phyloP scores from a whole-genome alignment of 2,888 invertebrate genomes.

The Aleiodes leptofemur region DNA sequence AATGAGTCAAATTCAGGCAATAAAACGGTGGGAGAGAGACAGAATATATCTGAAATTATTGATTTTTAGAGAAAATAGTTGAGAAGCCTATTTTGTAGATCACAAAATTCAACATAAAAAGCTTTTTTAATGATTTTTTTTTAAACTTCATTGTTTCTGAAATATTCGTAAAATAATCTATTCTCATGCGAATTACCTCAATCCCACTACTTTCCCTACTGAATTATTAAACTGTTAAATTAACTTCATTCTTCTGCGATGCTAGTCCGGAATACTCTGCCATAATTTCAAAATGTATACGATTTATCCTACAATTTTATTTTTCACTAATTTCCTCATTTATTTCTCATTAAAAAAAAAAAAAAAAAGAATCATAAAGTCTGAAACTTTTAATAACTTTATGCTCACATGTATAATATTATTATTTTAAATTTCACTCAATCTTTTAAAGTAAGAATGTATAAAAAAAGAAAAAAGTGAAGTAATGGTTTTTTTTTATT shows the following conservation, averaged over 20 bases:
- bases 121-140: no score
- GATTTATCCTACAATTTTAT: constrained; percentile 54
- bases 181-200: no score
- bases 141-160: no score
- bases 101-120: no score
- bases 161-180: no score
- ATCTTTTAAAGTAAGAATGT: background rate
- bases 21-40: no score
- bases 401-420: constrained; percentile 1
- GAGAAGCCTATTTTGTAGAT: no score
- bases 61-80: no score
- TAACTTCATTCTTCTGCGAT: constrained; percentile 53
- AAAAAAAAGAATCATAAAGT: constrained; percentile 43
- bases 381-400: constrained; percentile 22
- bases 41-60: no score
- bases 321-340: constrained; percentile 57
- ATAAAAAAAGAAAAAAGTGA: background rate
- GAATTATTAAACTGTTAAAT: no score
- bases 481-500: background rate
- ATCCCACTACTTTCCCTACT: no score
- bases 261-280: constrained; percentile 65
- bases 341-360: constrained; percentile 48
- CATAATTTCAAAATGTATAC: constrained; percentile 60
- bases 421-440: constrained; percentile 1
- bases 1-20: no score